Evolutionary conservation across 2,888 invertebrate genomes (phyloP), one percentile per base, ranked within the genome.

Genomic region (Onthophagus sagittarius): DNA sequence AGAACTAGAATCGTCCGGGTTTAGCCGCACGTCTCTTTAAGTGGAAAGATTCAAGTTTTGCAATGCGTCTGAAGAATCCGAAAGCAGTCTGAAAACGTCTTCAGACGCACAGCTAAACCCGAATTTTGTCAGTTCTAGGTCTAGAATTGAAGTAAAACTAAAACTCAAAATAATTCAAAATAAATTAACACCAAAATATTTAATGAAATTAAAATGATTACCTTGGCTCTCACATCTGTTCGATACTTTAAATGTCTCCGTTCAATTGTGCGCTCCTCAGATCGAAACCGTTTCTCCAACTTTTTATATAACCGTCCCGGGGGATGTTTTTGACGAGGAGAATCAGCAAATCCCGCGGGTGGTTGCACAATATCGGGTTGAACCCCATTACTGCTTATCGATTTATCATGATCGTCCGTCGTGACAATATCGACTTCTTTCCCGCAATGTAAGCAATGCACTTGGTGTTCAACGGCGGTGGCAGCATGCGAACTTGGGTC

Each of bases 261-360:
- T 71, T 91, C 90, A 0, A 87, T 86, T 75, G 86, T 84, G 73
- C 94, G 88, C 79, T 94, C 94, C 83, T 94, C 93, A 6, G 93
- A 94, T n/a, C 93, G 88, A 84, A 91, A 94, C 78, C 93, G 87
- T 81, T 92, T 94, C 81, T 92, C 93, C 81, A 91, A 88, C 84
- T 93, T 95, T 85, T 92, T 95, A 82, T 93, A 94, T 31, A 93
- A 84, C 31, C 90, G 87, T 69, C 88, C 90, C 73, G 88, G 80
- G 74, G 82, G 77, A 76, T 85, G 84, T 71, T 86, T 84, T 70
- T 82, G 76, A 78, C 86, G 81, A 4, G 95, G 95, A 0, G 94
- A 95, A 84, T 96, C 95, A 5, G 94, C 95, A 83, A 95, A 96
- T 64, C 94, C 94, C 13, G 94, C 95, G 0, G 95, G 95, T 0